Evolutionary conservation across 1,140 invertebrate species (phyloP).

Genomic region (Coenobita brevimanus): DNA sequence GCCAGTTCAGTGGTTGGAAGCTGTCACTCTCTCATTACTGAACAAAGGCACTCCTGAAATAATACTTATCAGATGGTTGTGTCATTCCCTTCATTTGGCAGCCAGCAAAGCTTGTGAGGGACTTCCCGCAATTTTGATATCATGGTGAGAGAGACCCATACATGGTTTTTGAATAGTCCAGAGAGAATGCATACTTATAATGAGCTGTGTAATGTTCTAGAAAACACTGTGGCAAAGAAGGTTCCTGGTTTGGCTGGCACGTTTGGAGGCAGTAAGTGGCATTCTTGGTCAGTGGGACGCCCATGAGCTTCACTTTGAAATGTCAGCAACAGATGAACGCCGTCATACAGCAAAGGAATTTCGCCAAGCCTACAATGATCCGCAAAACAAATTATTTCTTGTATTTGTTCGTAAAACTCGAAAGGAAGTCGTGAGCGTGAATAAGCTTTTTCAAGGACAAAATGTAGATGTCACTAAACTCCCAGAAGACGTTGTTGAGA

Average conservation of each 20-base stretch:
- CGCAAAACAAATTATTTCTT: slow-evolving; percentile 39
- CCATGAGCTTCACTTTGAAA: slow-evolving; percentile 31
- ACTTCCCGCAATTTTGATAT: slow-evolving; percentile 29
- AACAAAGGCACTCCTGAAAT: slow-evolving; percentile 25
- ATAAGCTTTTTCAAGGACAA: slow-evolving; percentile 44
- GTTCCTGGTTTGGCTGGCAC: slow-evolving; percentile 20
- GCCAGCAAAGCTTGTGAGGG: no score
- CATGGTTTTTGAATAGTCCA: slow-evolving; percentile 30
- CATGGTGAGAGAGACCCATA: slow-evolving; percentile 35
- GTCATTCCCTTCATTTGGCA: slow-evolving; percentile 39
- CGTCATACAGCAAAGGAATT: slow-evolving; percentile 36
- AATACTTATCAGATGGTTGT: slow-evolving; percentile 25
- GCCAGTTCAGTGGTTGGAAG: slow-evolving; percentile 15
- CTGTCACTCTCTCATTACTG: slow-evolving; percentile 20
- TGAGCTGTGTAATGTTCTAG: slow-evolving; percentile 14
- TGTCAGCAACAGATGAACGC: slow-evolving; percentile 7
- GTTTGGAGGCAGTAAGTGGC: slow-evolving; percentile 28
- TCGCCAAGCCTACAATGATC: slow-evolving; percentile 36
- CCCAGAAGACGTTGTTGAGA: slow-evolving; percentile 42
- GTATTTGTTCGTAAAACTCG: slow-evolving; percentile 42
- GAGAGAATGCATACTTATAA: background rate
- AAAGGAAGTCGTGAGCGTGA: slow-evolving; percentile 36
- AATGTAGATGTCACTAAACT: slow-evolving; percentile 50
- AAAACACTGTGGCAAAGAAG: slow-evolving; percentile 34
- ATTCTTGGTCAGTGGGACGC: slow-evolving; percentile 46